Percentiles rank a stretch among this genome's conserved stretches.
Evolutionary conservation across 2,797 vertebrate genomes (phyloP).

Genomic region (Babyrousa celebensis): DNA sequence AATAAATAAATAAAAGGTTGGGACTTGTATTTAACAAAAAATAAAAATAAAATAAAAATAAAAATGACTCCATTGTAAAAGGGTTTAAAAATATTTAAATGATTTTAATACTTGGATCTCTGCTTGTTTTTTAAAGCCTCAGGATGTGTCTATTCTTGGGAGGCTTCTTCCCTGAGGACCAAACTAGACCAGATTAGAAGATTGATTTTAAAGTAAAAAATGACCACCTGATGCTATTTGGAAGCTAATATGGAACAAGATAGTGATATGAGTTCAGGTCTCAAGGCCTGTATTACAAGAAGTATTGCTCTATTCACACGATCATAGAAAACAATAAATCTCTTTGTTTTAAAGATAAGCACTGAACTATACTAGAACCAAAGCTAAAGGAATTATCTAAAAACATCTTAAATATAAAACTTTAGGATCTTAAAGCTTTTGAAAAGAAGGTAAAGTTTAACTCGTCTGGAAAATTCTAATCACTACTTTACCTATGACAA

Average conservation of each 20-base stretch:
- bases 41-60: too few relatives aligned
- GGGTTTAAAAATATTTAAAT: conserved; percentile 67
- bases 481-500: conserved; percentile 43
- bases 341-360: conserved; percentile 73
- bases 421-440: neutral
- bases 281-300: conserved; percentile 16
- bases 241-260: conserved; percentile 78
- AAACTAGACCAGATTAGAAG: conserved; percentile 69
- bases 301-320: conserved; percentile 64
- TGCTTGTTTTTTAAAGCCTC: conserved; percentile 79
- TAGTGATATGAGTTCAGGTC: conserved; percentile 60
- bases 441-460: conserved; percentile 51
- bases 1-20: too few relatives aligned
- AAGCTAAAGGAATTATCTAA: conserved; percentile 63
- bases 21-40: too few relatives aligned
- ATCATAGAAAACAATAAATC: conserved; percentile 61
- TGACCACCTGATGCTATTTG: conserved; percentile 76
- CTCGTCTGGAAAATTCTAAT: conserved; percentile 43
- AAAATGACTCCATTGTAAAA: conserved; percentile 43
- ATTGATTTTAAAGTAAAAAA: conserved; percentile 74
- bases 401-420: conserved; percentile 54
- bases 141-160: conserved; percentile 65
- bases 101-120: conserved; percentile 65
- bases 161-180: conserved; percentile 73
- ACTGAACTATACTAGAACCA: conserved; percentile 42